These are phyloP conservation scores for Drosophila stalkeri DNA, from an alignment of 2,888 invertebrate species.

Conservation along the genomic window DNA sequence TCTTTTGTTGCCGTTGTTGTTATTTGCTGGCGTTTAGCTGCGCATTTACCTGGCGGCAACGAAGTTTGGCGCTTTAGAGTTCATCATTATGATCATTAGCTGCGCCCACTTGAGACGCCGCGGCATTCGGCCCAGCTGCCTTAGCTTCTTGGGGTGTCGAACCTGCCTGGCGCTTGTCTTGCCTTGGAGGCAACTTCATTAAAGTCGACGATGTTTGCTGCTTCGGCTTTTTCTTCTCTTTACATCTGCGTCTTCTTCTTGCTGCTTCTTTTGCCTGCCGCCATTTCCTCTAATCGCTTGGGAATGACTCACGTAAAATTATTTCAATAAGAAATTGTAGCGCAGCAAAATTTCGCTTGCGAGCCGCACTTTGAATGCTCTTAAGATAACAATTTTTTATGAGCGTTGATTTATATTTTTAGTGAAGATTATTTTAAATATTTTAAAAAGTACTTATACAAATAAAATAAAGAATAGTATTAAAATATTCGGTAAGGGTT, in stretches of 20 bases:
- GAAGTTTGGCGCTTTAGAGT: slow-evolving; percentile 65
- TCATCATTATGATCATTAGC: slow-evolving; percentile 72
- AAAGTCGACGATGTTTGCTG: not conserved
- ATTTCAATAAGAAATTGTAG: slow-evolving; percentile 54
- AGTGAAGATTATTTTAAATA: too few relatives aligned
- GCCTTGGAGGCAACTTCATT: slow-evolving; percentile 39
- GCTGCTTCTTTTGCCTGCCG: slow-evolving; percentile 23
- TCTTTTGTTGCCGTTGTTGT: slow-evolving; percentile 38
- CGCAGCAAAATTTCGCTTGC: slow-evolving; percentile 17
- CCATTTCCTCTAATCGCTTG: slow-evolving; percentile 55
- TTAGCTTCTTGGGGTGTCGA: slow-evolving; percentile 20
- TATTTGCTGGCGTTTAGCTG: slow-evolving; percentile 64
- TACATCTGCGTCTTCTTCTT: not conserved
- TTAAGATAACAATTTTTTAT: slow-evolving; percentile 4
- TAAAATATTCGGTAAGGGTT: too few relatives aligned
- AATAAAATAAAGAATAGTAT: too few relatives aligned
- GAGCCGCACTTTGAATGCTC: slow-evolving; percentile 26
- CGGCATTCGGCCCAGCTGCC: not conserved
- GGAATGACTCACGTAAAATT: slow-evolving; percentile 73
- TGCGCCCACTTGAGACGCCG: slow-evolving; percentile 55
- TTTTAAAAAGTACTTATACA: too few relatives aligned
- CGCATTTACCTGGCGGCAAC: slow-evolving; percentile 60
- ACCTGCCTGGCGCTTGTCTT: slow-evolving; percentile 49
- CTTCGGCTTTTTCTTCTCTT: not conserved
- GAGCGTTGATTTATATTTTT: too few relatives aligned